These are phyloP conservation scores for Cotesia vestalis DNA, from an alignment of 1,140 invertebrate species.

Conservation along the genomic window DNA sequence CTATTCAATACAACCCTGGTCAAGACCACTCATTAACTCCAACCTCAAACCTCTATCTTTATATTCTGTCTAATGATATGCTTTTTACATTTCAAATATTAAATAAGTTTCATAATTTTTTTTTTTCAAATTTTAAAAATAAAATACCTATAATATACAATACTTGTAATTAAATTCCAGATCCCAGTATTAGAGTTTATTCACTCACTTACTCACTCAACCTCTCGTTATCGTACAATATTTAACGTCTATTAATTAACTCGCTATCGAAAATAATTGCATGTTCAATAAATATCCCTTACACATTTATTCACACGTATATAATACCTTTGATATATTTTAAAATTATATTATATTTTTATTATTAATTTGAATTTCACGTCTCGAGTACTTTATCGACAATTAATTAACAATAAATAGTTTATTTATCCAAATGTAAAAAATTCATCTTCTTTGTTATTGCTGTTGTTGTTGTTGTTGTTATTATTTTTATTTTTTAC, in stretches of 20 bases:
- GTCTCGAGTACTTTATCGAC: no score
- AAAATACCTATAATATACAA: no score
- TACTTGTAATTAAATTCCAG: slow-evolving; percentile 42
- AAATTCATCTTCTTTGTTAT: slow-evolving; percentile 14
- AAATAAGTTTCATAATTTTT: slow-evolving; percentile 6
- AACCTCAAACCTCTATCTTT: no score
- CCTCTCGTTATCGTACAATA: slow-evolving; percentile 6
- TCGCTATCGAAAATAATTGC: slow-evolving; percentile 39
- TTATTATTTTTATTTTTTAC: slow-evolving; percentile 5
- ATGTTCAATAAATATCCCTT: slow-evolving; percentile 12
- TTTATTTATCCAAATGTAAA: slow-evolving; percentile 32
- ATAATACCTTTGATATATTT: slow-evolving; percentile 9
- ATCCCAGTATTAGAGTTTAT: background rate
- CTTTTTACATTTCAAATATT: background rate
- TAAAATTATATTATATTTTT: slow-evolving; percentile 1
- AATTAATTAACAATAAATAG: background rate
- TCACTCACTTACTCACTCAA: slow-evolving; percentile 13
- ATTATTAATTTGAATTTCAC: no score
- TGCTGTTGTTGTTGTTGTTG: no score
- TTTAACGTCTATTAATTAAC: slow-evolving; percentile 47
- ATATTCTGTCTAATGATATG: no score
- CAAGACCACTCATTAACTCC: no score
- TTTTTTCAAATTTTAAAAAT: no score
- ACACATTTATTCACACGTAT: background rate
- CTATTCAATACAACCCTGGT: no score